Evolutionary conservation across 2,888 invertebrate species (phyloP), one percentile per base, ranked within the genome.

Genomic region (Cephalotes varians): DNA sequence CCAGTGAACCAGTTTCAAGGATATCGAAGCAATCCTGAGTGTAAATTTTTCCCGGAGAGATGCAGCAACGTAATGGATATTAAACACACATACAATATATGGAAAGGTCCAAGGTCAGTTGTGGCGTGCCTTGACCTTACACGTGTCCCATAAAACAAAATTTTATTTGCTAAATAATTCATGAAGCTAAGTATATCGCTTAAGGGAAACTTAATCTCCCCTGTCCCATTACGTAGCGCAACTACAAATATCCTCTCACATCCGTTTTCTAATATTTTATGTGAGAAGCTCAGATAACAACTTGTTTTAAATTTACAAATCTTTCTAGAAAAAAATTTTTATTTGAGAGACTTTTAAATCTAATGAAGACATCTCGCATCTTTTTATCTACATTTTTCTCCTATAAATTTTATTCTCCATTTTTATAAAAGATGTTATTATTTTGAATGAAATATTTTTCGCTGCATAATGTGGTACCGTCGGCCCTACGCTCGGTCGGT

Each of bases 1-100:
- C 21, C 3, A 21, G 34, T 77, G 77, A 77, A 67, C 77, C 77
- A 77, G 77, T 77, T 77, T 67, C 77, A 77, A 77, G 77, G 77
- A 56, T 77, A 40, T 21, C 15, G 12, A 28, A 77, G 67, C 56
- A 77, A 67, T 65, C 54, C 21, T 6, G 25, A 54, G 54, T 31
- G 54, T n/a, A 54, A 65, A 54, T 31, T 67, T 31, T 77, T 40
- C 21, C 21, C 21, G 40, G 18, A 44, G 67, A 77, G 54, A 67
- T 56, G 40, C 56, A 54, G 18, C 31, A 77, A 76, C 40, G 7
- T 15, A 56, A 77, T 31, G 77, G 12, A 25, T 64, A 76, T 77
- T 56, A 77, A 77, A 44, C 31, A 6, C 21, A 49, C 44, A 2
- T 65, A 21, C 54, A 54, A 44, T 64, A 54, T 18, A 21, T 56